Evolutionary conservation across 1,140 invertebrate species (phyloP), one percentile per base, ranked within the genome.

Genomic region (Drosophila kepulauana): DNA sequence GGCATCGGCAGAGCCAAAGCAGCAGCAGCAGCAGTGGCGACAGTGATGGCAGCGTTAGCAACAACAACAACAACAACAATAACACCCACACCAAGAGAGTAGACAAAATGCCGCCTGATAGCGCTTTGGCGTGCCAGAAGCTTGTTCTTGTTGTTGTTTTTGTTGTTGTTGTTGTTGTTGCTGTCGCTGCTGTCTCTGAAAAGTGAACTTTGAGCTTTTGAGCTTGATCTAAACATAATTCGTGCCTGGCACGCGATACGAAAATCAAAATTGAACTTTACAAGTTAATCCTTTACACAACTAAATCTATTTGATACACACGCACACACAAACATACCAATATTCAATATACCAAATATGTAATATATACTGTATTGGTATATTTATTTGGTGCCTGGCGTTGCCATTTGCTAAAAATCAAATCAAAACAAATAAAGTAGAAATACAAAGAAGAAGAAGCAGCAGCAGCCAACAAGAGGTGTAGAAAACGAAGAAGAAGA

Each of bases 191-290:
- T 69, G 25, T 46, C 65, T 46, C 65, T 45, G 28, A 46, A 25
- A 63, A 30, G 52, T 82, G 64, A 59, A 67, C 59, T 70, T 62
- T 73, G 59, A 61, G 58, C 58, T 67, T 48, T 71, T 64, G 62
- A 61, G 76, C 70, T 52, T 62, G 70, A 77, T 67, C 79, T 67
- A 56, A 73, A 67, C 64, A 88, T 88, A 84, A 88, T 88, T 76
- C 68, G 51, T 71, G 41, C 48, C 45, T 73, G 78, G 75, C 84
- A 88, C 84, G 84, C 84, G 68, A 88, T 88, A 80, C 64, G 64
- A 81, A 88, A 88, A 88, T 88, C 84, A 89, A 88, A 88, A 88
- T 88, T 88, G 80, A 89, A 89, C 84, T 88, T 88, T 89, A 89
- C 80, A 88, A 89, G 67, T 88, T 84, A 88, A 88, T 88, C 84